Conservation (phyloP, 2,797 vertebrate species). For the Podarcis siculus region DNA sequence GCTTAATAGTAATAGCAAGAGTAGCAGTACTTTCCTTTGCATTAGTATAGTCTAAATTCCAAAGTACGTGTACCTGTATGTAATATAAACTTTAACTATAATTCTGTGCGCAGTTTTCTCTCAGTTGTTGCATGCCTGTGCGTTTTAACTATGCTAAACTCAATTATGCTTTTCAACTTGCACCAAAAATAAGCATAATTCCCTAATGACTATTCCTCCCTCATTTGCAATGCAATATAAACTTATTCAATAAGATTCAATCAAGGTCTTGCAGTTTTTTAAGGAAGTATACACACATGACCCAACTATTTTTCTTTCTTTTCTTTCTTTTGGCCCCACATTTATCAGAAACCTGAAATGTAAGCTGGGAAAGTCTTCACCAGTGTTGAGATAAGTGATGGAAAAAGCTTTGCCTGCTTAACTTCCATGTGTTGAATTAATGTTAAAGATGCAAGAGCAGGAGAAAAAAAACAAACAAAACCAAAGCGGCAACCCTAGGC, state of each 20-base stretch:
- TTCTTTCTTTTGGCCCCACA: neutral
- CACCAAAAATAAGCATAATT: neutral
- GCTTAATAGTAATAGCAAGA: constrained; percentile 32
- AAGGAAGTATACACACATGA: neutral
- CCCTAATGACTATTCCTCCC: neutral
- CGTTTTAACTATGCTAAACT: constrained; percentile 6
- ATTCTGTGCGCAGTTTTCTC: neutral
- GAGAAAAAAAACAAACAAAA: neutral
- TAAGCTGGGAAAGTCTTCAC: no score
- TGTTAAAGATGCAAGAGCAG: neutral
- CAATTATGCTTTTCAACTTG: constrained; percentile 1
- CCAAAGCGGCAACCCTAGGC: neutral
- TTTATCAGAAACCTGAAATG: neutral
- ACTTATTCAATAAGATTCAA: neutral
- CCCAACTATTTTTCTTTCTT: neutral
- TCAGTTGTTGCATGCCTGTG: neutral
- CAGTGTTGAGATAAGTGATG: no score
- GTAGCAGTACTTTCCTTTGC: neutral
- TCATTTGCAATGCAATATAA: neutral
- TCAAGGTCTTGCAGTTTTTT: neutral
- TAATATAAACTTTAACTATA: constrained; percentile 8
- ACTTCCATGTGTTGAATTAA: neutral
- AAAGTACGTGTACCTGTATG: neutral
- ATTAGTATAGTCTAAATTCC: constrained; percentile 40
- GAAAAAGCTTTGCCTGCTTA: neutral